Evolutionary conservation across 1,140 invertebrate genomes (phyloP).

Genomic region (Pseudomyrmex cubaensis): DNA sequence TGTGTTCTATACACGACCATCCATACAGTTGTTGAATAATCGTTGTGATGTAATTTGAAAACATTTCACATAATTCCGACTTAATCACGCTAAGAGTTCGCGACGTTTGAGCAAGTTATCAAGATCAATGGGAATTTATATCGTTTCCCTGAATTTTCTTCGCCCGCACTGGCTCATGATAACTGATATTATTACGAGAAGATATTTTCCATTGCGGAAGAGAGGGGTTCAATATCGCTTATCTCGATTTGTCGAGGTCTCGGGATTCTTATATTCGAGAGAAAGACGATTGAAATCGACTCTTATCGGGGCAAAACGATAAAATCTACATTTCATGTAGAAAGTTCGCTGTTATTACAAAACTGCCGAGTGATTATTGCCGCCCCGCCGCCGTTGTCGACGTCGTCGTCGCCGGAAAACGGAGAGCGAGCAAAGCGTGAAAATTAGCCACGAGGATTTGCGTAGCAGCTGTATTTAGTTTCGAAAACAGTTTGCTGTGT

Average conservation of each 20-base stretch:
- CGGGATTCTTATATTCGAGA: neutral
- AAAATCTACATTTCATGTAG: conserved; percentile 35
- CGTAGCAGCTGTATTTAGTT: conserved; percentile 17
- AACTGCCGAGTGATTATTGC: conserved; percentile 27
- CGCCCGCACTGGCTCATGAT: neutral
- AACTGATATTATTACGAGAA: conserved; percentile 25
- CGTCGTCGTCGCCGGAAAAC: neutral
- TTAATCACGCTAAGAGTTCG: conserved; percentile 1
- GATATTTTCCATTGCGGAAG: conserved; percentile 12
- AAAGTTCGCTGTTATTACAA: conserved; percentile 27
- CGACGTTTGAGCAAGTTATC: neutral
- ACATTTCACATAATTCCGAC: neutral
- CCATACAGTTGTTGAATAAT: neutral
- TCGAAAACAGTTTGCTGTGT: conserved; percentile 14
- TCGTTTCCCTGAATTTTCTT: neutral
- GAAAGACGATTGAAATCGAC: conserved; percentile 33
- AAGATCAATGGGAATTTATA: conserved; percentile 5
- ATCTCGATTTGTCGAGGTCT: neutral
- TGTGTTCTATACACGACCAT: neutral
- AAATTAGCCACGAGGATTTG: conserved; percentile 23
- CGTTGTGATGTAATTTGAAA: neutral
- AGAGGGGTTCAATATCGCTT: conserved; percentile 22
- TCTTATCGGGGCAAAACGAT: conserved; percentile 4
- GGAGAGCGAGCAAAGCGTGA: conserved; percentile 1
- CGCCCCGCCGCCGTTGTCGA: no score